Evolutionary conservation across 2,113 vertebrate species (phyloP).

Genomic region (Corydoras maculifer): DNA sequence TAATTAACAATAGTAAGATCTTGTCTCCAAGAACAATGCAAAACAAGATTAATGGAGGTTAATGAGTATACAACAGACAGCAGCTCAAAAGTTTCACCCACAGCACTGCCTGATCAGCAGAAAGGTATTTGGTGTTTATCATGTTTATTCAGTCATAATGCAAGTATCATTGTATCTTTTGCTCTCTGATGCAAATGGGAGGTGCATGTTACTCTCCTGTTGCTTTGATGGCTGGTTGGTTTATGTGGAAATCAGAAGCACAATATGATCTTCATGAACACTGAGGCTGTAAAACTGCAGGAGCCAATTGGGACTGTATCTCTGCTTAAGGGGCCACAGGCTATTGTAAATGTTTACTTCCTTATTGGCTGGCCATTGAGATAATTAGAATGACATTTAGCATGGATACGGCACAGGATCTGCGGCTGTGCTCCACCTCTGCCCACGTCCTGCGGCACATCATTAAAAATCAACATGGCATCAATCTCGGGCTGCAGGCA

Average conservation of each 20-base stretch:
- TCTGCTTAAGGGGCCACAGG: conserved; percentile 38
- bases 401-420: conserved; percentile 36
- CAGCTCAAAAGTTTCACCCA: too few species aligned
- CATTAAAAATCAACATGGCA: conserved; percentile 69
- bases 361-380: conserved; percentile 41
- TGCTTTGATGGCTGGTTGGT: conserved; percentile 28
- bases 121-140: not conserved
- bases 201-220: conserved; percentile 9
- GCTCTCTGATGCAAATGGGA: not conserved
- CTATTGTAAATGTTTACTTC: conserved; percentile 60
- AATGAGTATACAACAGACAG: conserved; percentile 13
- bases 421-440: conserved; percentile 16
- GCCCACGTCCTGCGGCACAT: conserved; percentile 54
- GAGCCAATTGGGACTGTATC: conserved; percentile 17
- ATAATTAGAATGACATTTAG: conserved; percentile 73
- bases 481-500: conserved; percentile 49
- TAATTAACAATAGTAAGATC: not conserved
- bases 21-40: conserved; percentile 11
- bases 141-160: not conserved
- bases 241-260: conserved; percentile 26
- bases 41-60: conserved; percentile 21
- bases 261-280: conserved; percentile 21
- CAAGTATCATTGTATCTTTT: conserved; percentile 12
- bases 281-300: not conserved
- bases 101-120: too few species aligned